Evolutionary conservation across 2,797 vertebrate genomes (phyloP), one percentile per base, ranked within the genome.

Genomic region (Pseudotriccus pelzelni): DNA sequence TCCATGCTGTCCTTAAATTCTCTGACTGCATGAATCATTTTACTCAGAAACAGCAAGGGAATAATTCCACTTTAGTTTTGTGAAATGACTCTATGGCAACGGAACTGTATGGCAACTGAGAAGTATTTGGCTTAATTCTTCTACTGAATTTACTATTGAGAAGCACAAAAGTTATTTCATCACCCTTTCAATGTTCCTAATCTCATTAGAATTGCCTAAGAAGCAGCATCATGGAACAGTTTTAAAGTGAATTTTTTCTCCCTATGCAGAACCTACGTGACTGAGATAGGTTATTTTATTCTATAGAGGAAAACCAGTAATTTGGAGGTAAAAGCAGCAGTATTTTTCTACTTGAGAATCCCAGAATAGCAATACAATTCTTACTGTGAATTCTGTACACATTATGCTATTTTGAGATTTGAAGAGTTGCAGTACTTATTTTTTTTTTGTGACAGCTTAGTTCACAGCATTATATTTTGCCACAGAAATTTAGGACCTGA

Each of bases 381-480:
- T 77, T 72, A 77, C 72, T 58, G 69, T 15, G 17, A 94, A 75
- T 93, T 93, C 78, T 74, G n/a, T 92, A 72, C 41, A 60, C 36
- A 69, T 52, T 56, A 46, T 83, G 76, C 79, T 94, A 84, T 96
- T 97, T 92, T 88, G 69, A 94, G 86, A 89, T 84, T 82, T 59
- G 28, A 93, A 89, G 72, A 84, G 39, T 69, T 87, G 67, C 74
- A 94, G 84, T 72, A 76, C 41, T 13, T 83, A 76, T 87, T 74
- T 70, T 88, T 87, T 83, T 76, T 91, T 68, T 37, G 67, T 92
- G 90, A 95, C 89, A 93, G 89, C 55, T 90, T 80, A 80, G 63
- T 68, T 90, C 77, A 84, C 63, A 94, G 64, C 47, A 63, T 96
- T 92, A 86, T 89, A 92, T 92, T 95, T 96, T 93, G 77, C 79